These are phyloP conservation scores for Acridotheres tristis DNA, from an alignment of 2,797 vertebrate genomes.

Conservation along the genomic window DNA sequence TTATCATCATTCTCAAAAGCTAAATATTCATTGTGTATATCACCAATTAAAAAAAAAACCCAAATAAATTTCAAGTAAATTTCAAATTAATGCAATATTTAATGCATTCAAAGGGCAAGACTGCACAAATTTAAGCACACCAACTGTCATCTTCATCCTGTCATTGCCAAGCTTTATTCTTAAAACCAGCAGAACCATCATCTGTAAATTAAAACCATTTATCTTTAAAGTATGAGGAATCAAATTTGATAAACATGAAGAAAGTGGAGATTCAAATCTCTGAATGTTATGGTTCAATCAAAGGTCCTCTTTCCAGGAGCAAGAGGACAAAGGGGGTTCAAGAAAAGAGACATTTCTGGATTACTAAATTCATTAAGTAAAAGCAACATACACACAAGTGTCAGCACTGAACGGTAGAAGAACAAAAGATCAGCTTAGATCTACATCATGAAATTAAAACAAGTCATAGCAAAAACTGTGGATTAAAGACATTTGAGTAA, in stretches of 20 bases:
- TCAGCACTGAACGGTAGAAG: not conserved
- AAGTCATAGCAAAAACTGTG: not conserved
- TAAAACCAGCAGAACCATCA: not conserved
- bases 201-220: not conserved
- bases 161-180: not conserved
- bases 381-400: not conserved
- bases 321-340: not conserved
- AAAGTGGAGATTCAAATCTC: not conserved
- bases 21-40: not conserved
- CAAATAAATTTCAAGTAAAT: not conserved
- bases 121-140: not conserved
- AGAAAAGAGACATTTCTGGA: not conserved
- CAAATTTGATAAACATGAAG: not conserved
- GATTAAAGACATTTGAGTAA: not conserved
- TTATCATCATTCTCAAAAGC: not conserved
- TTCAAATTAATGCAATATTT: not conserved
- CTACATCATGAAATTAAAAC: not conserved
- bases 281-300: not conserved
- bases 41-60: not conserved
- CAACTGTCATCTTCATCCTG: not conserved
- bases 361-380: not conserved
- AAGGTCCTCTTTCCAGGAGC: not conserved
- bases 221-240: not conserved
- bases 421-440: not conserved
- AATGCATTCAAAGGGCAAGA: not conserved